phyloP scores from a whole-genome alignment of 2,797 vertebrate genomes.

The Perdix hodgsoniae region DNA sequence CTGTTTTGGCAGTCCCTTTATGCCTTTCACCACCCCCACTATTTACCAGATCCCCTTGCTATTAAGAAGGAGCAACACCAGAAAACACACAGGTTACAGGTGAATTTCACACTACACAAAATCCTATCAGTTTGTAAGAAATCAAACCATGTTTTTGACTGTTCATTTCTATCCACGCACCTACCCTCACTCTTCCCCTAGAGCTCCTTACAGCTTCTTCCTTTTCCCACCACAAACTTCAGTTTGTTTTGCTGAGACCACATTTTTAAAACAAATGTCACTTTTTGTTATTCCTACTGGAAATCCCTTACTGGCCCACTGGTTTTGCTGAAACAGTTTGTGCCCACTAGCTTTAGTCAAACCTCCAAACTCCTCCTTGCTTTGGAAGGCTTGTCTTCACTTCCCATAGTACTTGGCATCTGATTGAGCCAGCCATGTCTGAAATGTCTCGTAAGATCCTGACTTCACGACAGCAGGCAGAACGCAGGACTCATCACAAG shows the following conservation, averaged over 20 bases:
- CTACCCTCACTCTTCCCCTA: not conserved
- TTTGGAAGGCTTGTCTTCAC: rapidly evolving
- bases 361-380: not conserved
- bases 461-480: too few relatives aligned
- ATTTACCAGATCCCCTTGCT: not conserved
- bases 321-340: rapidly evolving
- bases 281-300: not conserved
- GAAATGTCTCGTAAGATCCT: not conserved
- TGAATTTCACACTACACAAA: not conserved
- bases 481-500: rapidly evolving
- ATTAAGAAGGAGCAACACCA: not conserved
- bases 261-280: not conserved
- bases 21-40: not conserved
- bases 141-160: not conserved
- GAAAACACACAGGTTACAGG: not conserved
- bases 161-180: not conserved
- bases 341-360: not conserved
- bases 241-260: not conserved
- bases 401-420: not conserved
- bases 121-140: not conserved
- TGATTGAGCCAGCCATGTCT: rapidly evolving
- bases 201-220: not conserved
- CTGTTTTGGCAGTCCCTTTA: not conserved
- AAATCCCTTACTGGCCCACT: not conserved
- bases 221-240: not conserved